Conservation (phyloP, 2,113 vertebrate species). For the Atractosteus spatula region DNA sequence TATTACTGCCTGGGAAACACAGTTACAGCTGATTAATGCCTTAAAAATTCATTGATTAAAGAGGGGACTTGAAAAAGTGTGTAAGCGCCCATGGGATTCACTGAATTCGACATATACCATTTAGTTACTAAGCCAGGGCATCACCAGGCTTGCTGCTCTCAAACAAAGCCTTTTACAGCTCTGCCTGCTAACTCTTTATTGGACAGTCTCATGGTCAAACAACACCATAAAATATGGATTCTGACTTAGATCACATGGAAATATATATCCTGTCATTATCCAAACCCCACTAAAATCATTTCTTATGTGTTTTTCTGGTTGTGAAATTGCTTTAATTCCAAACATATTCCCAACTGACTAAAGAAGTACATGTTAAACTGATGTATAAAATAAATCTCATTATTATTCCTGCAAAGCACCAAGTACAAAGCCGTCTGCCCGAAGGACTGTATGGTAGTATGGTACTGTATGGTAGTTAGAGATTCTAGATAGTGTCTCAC, state of each 20-base stretch:
- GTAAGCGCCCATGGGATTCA: neutral
- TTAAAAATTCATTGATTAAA: neutral
- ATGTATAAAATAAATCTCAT: no score
- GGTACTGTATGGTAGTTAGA: neutral
- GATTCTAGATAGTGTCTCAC: neutral
- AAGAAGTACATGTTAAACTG: no score
- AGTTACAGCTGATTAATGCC: slow-evolving; percentile 8
- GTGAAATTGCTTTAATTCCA: no score
- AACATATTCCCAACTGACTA: no score
- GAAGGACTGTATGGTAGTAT: neutral
- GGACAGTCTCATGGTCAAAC: neutral
- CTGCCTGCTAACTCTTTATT: no score
- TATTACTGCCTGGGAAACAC: neutral
- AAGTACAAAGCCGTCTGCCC: neutral
- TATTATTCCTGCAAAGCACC: no score
- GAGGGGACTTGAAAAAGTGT: neutral
- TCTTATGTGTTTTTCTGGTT: no score
- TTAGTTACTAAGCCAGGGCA: neutral
- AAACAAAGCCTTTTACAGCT: no score
- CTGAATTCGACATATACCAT: slow-evolving; percentile 2
- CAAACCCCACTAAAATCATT: no score
- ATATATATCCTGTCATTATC: no score
- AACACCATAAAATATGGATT: neutral
- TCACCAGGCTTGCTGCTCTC: neutral
- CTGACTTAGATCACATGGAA: no score